phyloP scores from a whole-genome alignment of 2,797 vertebrate genomes.

The Tiaroga cobitis region DNA sequence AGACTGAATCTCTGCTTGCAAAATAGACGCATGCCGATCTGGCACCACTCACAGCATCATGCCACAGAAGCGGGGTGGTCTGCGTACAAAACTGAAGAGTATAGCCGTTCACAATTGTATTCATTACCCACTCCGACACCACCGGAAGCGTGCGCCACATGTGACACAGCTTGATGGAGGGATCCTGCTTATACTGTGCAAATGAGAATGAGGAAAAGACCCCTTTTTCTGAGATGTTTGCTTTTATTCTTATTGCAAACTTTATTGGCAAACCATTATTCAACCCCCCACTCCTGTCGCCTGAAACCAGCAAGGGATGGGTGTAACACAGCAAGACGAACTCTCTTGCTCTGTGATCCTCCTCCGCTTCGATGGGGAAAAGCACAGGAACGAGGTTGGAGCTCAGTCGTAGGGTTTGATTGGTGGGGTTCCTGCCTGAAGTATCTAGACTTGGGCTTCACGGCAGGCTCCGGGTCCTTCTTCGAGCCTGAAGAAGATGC shows the following conservation, averaged over 20 bases:
- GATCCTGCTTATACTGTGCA: no score
- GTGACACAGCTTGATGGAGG: no score
- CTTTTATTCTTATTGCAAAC: neutral
- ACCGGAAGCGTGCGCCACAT: no score
- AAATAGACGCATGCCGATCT: no score
- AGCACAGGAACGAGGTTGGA: neutral
- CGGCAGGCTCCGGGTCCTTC: neutral
- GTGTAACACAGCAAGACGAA: neutral
- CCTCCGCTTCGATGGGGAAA: neutral
- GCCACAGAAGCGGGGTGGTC: no score
- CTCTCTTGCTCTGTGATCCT: neutral
- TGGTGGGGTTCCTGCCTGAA: neutral
- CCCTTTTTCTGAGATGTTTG: neutral
- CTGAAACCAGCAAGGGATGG: neutral
- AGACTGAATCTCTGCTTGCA: no score
- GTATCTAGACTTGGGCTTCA: neutral
- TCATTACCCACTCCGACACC: no score
- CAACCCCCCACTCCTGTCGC: neutral
- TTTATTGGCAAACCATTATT: neutral
- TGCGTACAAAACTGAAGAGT: no score
- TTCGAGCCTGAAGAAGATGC: neutral
- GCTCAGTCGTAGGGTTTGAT: neutral
- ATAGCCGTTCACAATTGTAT: no score
- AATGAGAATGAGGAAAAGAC: no score
- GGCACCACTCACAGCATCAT: no score